A percentile compares a stretch with the other conserved stretches of the same genome.
phyloP scores from a whole-genome alignment of 92 coral and sea anemone species.

The Porites lobata region DNA sequence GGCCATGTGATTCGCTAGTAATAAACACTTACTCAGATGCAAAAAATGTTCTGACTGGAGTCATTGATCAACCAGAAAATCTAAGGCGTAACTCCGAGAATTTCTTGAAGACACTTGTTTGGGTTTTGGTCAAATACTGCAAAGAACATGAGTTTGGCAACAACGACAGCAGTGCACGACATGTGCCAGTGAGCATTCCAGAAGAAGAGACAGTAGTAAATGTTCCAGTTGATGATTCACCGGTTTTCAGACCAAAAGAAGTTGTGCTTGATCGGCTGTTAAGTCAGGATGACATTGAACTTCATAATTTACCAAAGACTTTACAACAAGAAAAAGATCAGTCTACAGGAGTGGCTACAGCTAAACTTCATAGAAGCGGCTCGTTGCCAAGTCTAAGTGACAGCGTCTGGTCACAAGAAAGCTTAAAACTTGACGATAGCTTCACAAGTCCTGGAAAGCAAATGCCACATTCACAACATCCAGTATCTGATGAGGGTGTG shows the following conservation, averaged over 20 bases:
- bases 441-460: conserved; percentile 37
- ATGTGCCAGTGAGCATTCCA: not conserved
- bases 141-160: conserved; percentile 43
- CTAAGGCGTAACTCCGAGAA: conserved; percentile 85
- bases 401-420: conserved; percentile 92
- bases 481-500: conserved; percentile 44
- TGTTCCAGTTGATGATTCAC: not conserved
- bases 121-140: conserved; percentile 89
- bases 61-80: conserved; percentile 97
- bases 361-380: conserved; percentile 63
- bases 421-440: conserved; percentile 62
- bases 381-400: conserved; percentile 90
- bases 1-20: conserved; percentile 79
- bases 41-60: conserved; percentile 91
- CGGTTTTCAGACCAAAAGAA: conserved; percentile 16
- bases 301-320: conserved; percentile 26
- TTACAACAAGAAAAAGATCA: conserved; percentile 17
- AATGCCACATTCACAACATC: not conserved
- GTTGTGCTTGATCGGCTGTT: conserved; percentile 45
- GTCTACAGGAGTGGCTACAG: not conserved
- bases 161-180: not conserved
- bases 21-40: conserved; percentile 94
- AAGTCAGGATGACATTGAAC: conserved; percentile 67
- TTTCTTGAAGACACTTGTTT: conserved; percentile 84
- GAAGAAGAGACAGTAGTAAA: conserved; percentile 8